phyloP scores from a whole-genome alignment of 2,113 vertebrate species.

The Pagrus major region DNA sequence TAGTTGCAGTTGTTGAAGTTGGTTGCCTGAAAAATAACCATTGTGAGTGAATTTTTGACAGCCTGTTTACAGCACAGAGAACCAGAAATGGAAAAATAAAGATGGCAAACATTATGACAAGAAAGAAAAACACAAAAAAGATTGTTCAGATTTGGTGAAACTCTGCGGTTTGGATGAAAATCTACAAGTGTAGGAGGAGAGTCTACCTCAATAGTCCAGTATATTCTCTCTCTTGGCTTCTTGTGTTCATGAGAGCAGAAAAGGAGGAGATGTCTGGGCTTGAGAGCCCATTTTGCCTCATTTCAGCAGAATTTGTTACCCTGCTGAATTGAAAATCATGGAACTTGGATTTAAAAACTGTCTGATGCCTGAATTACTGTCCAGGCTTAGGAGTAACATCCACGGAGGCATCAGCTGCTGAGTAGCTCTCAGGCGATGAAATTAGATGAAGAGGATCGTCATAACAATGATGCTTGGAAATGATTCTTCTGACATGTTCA shows the following conservation, averaged over 20 bases:
- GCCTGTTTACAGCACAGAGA: constrained; percentile 1
- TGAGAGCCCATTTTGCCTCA: constrained; percentile 27
- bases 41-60: background rate
- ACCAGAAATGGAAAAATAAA: constrained; percentile 37
- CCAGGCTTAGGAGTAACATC: constrained; percentile 5
- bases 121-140: constrained; percentile 9
- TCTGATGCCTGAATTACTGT: constrained; percentile 28
- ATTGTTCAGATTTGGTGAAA: constrained; percentile 44
- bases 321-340: constrained; percentile 28
- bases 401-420: background rate
- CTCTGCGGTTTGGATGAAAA: constrained; percentile 53
- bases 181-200: constrained; percentile 25
- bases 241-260: constrained; percentile 14
- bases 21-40: background rate
- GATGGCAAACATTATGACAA: constrained; percentile 13
- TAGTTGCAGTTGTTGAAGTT: background rate
- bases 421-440: constrained; percentile 32
- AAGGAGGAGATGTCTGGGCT: constrained; percentile 35
- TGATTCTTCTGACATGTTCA: constrained; percentile 10
- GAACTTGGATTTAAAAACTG: constrained; percentile 54
- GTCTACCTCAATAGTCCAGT: background rate
- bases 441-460: constrained; percentile 26
- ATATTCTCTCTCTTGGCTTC: constrained; percentile 38
- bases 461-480: constrained; percentile 33
- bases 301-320: constrained; percentile 37